Conservation (phyloP, 2,113 vertebrate species). For the Brachyistius frenatus region DNA sequence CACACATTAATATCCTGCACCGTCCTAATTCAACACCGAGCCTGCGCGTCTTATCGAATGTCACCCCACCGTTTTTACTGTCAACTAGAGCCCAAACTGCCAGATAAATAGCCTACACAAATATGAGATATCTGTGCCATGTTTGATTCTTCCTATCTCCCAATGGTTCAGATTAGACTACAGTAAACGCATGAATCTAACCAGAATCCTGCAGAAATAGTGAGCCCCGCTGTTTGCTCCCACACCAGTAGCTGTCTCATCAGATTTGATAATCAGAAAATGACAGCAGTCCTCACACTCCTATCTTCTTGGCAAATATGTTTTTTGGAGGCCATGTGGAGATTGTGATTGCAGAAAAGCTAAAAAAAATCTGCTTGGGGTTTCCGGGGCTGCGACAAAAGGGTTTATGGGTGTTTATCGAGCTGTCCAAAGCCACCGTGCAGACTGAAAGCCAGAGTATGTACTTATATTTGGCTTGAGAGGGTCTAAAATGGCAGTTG, state of each 20-base stretch:
- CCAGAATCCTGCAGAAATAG: constrained; percentile 24
- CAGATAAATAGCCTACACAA: constrained; percentile 15
- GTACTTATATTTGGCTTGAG: constrained; percentile 55
- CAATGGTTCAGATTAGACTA: constrained; percentile 41
- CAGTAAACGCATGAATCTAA: constrained; percentile 30
- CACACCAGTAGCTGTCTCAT: constrained; percentile 64
- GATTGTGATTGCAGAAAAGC: constrained; percentile 66
- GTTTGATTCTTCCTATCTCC: constrained; percentile 17
- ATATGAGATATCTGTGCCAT: constrained; percentile 26
- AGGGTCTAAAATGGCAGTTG: constrained; percentile 58
- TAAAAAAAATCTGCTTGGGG: constrained; percentile 61
- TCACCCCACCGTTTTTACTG: background rate
- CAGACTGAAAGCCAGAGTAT: constrained; percentile 41
- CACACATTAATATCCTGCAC: background rate
- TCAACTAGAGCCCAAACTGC: constrained; percentile 23
- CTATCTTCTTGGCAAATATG: constrained; percentile 70
- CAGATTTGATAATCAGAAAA: constrained; percentile 74
- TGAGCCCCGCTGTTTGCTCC: constrained; percentile 51
- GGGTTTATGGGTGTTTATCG: constrained; percentile 67
- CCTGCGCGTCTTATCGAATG: background rate
- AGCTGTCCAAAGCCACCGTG: constrained; percentile 57
- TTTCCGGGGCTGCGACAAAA: constrained; percentile 42
- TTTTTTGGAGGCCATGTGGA: constrained; percentile 60
- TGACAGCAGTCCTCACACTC: constrained; percentile 67
- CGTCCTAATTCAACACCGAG: background rate